These are phyloP conservation scores for Nemoura dubitans DNA, from an alignment of 2,888 invertebrate genomes.

Conservation along the genomic window DNA sequence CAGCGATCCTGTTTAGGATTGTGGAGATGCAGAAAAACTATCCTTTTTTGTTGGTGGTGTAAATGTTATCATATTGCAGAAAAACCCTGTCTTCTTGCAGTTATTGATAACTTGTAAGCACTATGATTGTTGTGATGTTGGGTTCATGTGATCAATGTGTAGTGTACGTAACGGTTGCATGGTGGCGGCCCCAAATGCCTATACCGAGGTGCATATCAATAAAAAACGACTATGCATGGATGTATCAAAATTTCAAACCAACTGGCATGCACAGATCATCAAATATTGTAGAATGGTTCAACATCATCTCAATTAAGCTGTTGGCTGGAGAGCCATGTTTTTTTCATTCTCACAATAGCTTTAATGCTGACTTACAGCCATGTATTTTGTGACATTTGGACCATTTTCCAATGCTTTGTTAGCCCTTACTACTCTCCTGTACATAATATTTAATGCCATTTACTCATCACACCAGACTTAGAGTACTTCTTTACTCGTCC, in stretches of 20 bases:
- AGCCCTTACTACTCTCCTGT: conserved; percentile 32
- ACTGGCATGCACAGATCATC: not conserved
- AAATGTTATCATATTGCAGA: too few relatives aligned
- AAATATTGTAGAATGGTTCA: not conserved
- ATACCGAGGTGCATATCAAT: not conserved
- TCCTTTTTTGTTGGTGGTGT: too few relatives aligned
- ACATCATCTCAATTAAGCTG: not conserved
- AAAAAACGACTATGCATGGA: not conserved
- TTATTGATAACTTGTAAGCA: too few relatives aligned
- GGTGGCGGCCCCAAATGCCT: too few relatives aligned
- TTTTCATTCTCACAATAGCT: conserved; percentile 18
- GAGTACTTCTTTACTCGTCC: conserved; percentile 40
- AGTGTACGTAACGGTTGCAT: too few relatives aligned
- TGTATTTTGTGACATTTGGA: conserved; percentile 32
- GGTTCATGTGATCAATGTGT: too few relatives aligned
- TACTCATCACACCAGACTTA: conserved; percentile 49
- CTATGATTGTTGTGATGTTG: too few relatives aligned
- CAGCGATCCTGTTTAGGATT: too few relatives aligned
- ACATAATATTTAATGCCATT: not conserved
- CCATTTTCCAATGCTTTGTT: conserved; percentile 43
- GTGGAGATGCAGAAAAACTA: too few relatives aligned
- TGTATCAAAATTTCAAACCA: not conserved
- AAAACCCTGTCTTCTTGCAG: too few relatives aligned
- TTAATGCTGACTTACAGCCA: not conserved
- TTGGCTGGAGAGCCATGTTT: not conserved